Evolutionary conservation across 2,888 invertebrate species (phyloP).

Genomic region (Andrena praecox): DNA sequence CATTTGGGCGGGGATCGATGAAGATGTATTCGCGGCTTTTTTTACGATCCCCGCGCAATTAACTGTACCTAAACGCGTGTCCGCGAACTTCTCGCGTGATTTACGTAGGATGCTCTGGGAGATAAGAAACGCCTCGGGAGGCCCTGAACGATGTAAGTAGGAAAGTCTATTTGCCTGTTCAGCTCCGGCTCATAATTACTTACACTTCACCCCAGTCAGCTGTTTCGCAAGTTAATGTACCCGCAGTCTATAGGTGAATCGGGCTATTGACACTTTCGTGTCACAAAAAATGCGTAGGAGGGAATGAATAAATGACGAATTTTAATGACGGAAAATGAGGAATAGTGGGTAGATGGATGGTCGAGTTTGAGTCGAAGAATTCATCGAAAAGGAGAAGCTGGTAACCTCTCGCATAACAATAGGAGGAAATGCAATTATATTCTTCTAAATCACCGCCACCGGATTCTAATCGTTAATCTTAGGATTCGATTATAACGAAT

Average conservation of each 20-base stretch:
- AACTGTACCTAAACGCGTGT: conserved; percentile 25
- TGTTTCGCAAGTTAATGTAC: background rate
- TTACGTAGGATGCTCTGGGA: conserved; percentile 26
- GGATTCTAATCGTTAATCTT: too few relatives aligned
- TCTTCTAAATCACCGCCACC: too few relatives aligned
- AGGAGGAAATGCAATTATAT: background rate
- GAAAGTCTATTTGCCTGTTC: background rate
- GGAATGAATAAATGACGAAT: background rate
- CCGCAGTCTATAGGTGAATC: background rate
- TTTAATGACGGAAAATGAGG: background rate
- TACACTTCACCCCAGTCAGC: background rate
- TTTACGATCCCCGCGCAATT: conserved; percentile 13
- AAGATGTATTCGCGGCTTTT: conserved; percentile 16
- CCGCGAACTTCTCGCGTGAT: conserved; percentile 10
- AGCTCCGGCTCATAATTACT: too few relatives aligned
- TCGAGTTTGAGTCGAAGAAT: background rate
- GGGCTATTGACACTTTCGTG: background rate
- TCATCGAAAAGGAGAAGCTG: background rate
- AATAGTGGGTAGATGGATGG: background rate
- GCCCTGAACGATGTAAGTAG: background rate
- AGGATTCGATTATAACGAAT: too few relatives aligned
- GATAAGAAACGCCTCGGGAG: conserved; percentile 26
- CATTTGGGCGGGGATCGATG: conserved; percentile 1
- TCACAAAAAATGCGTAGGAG: background rate
- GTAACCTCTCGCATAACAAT: background rate